A percentile compares a stretch with the other conserved stretches of the same genome.
These are phyloP conservation scores for Myrmophylax atrothorax DNA, from an alignment of 2,113 vertebrate genomes.

Conservation along the genomic window DNA sequence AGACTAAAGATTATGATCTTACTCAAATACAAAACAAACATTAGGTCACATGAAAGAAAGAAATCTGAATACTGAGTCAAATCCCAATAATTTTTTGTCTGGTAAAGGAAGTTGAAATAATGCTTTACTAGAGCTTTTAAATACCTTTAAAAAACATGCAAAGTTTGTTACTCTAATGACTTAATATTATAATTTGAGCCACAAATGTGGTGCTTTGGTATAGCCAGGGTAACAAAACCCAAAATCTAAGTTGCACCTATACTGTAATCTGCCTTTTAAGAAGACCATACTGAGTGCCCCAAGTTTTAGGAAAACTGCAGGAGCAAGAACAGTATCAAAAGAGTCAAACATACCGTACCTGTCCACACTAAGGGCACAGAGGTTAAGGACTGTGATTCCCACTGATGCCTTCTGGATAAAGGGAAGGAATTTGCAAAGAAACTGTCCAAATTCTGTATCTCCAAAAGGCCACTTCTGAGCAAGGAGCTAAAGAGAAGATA, in stretches of 20 bases:
- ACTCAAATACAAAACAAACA: neutral
- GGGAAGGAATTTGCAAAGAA: conserved; percentile 92
- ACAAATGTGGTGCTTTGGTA: neutral
- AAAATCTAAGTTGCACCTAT: neutral
- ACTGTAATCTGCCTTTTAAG: neutral
- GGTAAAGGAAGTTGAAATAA: neutral
- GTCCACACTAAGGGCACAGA: conserved; percentile 97
- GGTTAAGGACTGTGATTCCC: conserved; percentile 96
- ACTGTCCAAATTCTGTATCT: conserved; percentile 77
- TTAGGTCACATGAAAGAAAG: neutral
- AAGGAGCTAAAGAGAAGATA: conserved; percentile 83
- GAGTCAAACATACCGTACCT: conserved; percentile 78
- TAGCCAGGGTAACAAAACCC: neutral
- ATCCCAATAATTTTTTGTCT: neutral
- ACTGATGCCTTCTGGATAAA: conserved; percentile 98
- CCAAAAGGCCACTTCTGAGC: conserved; percentile 83
- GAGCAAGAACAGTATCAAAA: neutral
- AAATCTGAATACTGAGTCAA: neutral
- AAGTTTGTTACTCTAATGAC: neutral
- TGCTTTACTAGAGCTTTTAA: neutral
- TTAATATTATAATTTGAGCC: neutral
- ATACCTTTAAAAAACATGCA: neutral
- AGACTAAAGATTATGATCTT: neutral
- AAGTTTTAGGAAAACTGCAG: neutral
- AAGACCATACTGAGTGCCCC: neutral